phyloP scores from a whole-genome alignment of 2,888 invertebrate genomes.

The Liopterus haemorrhoidalis region DNA sequence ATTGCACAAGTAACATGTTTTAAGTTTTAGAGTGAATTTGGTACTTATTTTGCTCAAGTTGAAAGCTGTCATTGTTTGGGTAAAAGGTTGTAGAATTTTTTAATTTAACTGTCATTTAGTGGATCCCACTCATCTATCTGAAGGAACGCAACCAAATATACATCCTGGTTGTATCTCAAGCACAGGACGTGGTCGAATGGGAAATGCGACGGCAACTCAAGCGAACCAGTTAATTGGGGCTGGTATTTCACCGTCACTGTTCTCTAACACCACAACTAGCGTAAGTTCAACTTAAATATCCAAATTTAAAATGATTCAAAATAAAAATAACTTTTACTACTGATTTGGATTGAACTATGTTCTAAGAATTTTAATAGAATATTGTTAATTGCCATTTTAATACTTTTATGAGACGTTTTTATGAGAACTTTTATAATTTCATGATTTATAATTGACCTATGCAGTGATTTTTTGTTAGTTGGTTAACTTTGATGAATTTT shows the following conservation, averaged over 20 bases:
- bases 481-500: constrained; percentile 1
- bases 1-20: no score
- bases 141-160: constrained; percentile 54
- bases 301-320: constrained; percentile 6
- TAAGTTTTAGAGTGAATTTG: no score
- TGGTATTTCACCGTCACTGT: constrained; percentile 64
- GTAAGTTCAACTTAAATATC: constrained; percentile 27
- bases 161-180: constrained; percentile 60
- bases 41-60: no score
- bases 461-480: neutral
- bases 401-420: no score
- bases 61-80: no score
- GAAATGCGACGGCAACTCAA: constrained; percentile 57
- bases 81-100: no score
- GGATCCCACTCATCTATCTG: constrained; percentile 41
- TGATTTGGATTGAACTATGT: no score
- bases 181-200: constrained; percentile 55
- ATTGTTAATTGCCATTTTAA: no score
- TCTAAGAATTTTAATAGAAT: no score
- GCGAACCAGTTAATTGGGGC: constrained; percentile 61
- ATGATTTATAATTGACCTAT: neutral
- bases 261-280: constrained; percentile 45
- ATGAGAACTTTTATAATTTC: no score
- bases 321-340: no score
- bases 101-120: no score